Conservation (phyloP, 2,113 vertebrate genomes). For the Eubucco bourcierii region DNA sequence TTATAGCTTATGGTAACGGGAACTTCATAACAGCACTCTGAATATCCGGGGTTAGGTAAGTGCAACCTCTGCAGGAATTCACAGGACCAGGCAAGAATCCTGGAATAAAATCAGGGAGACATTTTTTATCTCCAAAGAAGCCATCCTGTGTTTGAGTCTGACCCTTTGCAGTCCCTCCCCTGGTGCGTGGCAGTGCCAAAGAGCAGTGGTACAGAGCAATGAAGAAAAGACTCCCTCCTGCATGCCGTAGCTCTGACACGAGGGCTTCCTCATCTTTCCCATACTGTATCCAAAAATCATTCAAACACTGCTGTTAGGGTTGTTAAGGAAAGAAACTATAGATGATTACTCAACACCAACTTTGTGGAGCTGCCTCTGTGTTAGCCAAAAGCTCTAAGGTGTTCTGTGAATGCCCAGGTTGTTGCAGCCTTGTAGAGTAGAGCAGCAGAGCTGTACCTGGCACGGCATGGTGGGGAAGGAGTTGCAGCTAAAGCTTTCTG, state of each 20-base stretch:
- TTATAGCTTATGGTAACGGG: not conserved
- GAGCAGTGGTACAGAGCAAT: not conserved
- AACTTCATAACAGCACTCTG: not conserved
- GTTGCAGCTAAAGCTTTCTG: not conserved
- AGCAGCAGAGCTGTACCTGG: not conserved
- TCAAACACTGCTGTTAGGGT: fast-evolving
- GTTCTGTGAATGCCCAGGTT: not conserved
- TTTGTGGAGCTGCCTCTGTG: not conserved
- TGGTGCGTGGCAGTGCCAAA: not conserved
- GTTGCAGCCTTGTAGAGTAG: not conserved
- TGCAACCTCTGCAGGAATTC: not conserved
- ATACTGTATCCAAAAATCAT: not conserved
- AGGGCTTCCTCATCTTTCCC: not conserved
- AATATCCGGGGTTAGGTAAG: not conserved
- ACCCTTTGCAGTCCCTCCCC: not conserved
- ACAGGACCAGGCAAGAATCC: not conserved
- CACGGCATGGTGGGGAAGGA: not conserved
- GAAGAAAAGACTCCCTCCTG: not conserved
- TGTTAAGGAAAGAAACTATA: not conserved
- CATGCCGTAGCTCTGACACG: not conserved
- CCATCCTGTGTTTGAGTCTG: not conserved
- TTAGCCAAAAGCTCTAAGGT: not conserved
- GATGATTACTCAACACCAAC: not conserved
- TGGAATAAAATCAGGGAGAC: not conserved
- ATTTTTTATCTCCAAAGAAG: not conserved